Base-by-base conservation (phyloP, 1,140 invertebrate genomes). In the Eriocheir sinensis region DNA sequence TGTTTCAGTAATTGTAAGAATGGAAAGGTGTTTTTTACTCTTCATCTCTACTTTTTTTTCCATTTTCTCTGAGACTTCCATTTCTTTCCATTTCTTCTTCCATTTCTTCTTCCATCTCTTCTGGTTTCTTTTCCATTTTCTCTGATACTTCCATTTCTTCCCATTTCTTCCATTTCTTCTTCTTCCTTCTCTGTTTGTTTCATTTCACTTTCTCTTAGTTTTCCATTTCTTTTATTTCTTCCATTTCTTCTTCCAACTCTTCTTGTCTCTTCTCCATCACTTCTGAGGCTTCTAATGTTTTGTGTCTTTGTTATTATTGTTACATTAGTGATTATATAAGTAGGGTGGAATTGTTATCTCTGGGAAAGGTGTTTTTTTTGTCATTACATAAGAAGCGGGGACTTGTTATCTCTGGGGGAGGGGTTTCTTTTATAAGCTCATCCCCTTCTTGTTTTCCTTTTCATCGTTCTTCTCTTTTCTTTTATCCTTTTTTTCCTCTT, bases 281-380 rank as follows among this genome's bases (percentile, higher is more conserved):
- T 72, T 72, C 12, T 72, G 27, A n/a, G 21, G 60, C n/a, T n/a
- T 72, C 60, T n/a, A 72, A 21, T 8, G n/a, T 72, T 72, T 72
- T 72, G n/a, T 21, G n/a, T 72, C n/a, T n/a, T 53, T 72, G n/a
- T n/a, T n/a, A 72, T 72, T 72, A n/a, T 72, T 72, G n/a, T 72
- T 72, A 72, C n/a, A n/a, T 72, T n/a, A 72, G 60, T 4, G 21
- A 72, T n/a, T 72, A n/a, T 72, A n/a, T 72, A 2, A 72, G 27
- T n/a, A n/a, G 60, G 48, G 21, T 53, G 60, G 60, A 72, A n/a
- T n/a, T n/a, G n/a, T n/a, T n/a, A n/a, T n/a, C n/a, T n/a, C n/a
- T n/a, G n/a, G n/a, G n/a, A n/a, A n/a, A n/a, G n/a, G n/a, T n/a
- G n/a, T n/a, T n/a, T n/a, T n/a, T n/a, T n/a, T n/a, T n/a, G n/a